A percentile compares a stretch with the other conserved stretches of the same genome.
Evolutionary conservation across 2,888 invertebrate genomes (phyloP).

Genomic region (Eudasyphora cyanicolor): DNA sequence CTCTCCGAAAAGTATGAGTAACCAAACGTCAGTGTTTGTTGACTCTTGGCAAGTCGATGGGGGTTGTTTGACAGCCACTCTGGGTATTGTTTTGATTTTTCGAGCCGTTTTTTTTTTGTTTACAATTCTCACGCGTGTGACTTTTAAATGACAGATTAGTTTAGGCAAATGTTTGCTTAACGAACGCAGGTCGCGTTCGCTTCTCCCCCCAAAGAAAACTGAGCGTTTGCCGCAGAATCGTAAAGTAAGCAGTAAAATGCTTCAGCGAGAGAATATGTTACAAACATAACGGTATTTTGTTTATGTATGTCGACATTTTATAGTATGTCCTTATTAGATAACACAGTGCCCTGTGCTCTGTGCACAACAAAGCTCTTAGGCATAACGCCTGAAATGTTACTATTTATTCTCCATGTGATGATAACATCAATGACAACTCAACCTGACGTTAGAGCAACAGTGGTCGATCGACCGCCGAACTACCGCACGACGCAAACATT

Average conservation of each 20-base stretch:
- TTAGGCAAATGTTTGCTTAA: slow-evolving; percentile 77
- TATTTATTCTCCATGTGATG: background rate
- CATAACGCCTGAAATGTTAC: slow-evolving; percentile 64
- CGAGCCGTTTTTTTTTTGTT: slow-evolving; percentile 74
- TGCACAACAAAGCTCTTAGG: too few relatives aligned
- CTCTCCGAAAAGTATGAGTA: background rate
- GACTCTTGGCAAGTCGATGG: slow-evolving; percentile 63
- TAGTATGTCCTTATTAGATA: slow-evolving; percentile 72
- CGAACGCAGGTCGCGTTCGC: slow-evolving; percentile 70
- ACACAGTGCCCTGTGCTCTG: slow-evolving; percentile 65
- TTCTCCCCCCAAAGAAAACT: background rate
- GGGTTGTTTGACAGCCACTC: slow-evolving; percentile 53
- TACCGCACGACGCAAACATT: slow-evolving; percentile 27
- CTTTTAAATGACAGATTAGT: slow-evolving; percentile 80
- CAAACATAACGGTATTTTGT: slow-evolving; percentile 68
- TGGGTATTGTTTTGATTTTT: slow-evolving; percentile 66
- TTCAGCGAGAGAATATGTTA: slow-evolving; percentile 8
- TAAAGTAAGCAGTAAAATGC: slow-evolving; percentile 48
- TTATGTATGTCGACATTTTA: slow-evolving; percentile 33
- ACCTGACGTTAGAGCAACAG: background rate
- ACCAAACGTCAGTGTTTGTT: slow-evolving; percentile 17
- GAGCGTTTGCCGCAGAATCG: slow-evolving; percentile 11
- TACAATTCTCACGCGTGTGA: slow-evolving; percentile 80
- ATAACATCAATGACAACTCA: slow-evolving; percentile 27
- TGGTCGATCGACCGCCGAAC: slow-evolving; percentile 21